Conservation (phyloP, 2,888 invertebrate genomes). For the Melanostoma scalare region DNA sequence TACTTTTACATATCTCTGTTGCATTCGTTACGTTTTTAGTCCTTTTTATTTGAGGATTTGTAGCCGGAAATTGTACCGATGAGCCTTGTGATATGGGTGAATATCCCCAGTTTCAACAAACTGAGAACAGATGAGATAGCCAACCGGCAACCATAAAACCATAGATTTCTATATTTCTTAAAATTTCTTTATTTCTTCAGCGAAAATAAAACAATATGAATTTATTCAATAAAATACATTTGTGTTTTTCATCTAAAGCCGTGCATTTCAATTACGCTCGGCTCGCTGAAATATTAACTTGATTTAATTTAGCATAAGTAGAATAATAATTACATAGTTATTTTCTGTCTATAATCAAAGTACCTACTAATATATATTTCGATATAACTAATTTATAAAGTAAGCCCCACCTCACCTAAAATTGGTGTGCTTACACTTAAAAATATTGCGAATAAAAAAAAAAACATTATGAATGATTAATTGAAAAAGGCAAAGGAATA, state of each 20-base stretch:
- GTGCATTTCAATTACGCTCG: conserved; percentile 19
- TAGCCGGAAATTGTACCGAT: too few relatives aligned
- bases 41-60: too few relatives aligned
- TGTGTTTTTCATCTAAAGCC: conserved; percentile 8
- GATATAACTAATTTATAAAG: background rate
- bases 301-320: conserved; percentile 37
- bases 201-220: conserved; percentile 47
- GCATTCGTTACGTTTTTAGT: too few relatives aligned
- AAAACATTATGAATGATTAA: conserved; percentile 3
- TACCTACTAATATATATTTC: conserved; percentile 27
- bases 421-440: conserved; percentile 3
- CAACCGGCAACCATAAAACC: background rate
- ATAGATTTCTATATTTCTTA: background rate
- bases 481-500: conserved; percentile 11
- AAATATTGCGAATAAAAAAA: conserved; percentile 15
- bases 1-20: too few relatives aligned
- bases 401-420: background rate
- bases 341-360: conserved; percentile 28
- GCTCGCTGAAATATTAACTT: conserved; percentile 34
- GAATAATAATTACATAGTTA: conserved; percentile 59
- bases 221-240: conserved; percentile 49
- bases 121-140: too few relatives aligned
- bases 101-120: too few relatives aligned
- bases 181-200: conserved; percentile 54
- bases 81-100: too few relatives aligned